Evolutionary conservation across 2,113 vertebrate species (phyloP).

Genomic region (Melanocharis versteri): DNA sequence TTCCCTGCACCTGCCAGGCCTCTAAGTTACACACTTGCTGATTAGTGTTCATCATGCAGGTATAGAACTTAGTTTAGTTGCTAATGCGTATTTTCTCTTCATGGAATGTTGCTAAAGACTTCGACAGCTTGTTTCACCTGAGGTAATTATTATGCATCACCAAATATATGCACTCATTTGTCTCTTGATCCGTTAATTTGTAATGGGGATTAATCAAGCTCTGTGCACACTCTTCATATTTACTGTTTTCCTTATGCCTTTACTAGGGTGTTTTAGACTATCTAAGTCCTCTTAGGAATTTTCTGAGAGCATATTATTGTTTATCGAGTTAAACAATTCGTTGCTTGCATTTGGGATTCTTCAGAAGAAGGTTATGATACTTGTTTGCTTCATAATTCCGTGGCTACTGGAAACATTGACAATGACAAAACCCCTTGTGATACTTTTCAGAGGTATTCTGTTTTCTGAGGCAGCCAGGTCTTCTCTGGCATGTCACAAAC

Average conservation of each 20-base stretch:
- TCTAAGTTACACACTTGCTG: not conserved
- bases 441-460: not conserved
- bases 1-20: not conserved
- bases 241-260: conserved; percentile 20
- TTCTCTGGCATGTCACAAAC: not conserved
- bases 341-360: not conserved
- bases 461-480: not conserved
- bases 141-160: conserved; percentile 33
- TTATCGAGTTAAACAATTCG: not conserved
- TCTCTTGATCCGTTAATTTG: conserved; percentile 47
- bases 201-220: conserved; percentile 53
- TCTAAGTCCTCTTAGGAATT: not conserved
- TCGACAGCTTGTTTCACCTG: conserved; percentile 19
- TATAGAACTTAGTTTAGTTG: not conserved
- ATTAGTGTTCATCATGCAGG: conserved; percentile 7
- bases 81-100: conserved; percentile 7
- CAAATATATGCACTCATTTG: conserved; percentile 40
- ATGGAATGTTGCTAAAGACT: conserved; percentile 9
- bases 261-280: not conserved
- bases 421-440: not conserved
- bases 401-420: not conserved
- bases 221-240: not conserved
- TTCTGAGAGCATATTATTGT: not conserved
- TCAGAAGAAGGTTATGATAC: not conserved
- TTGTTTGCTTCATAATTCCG: not conserved